These are phyloP conservation scores for Drosophila neonasuta DNA, from an alignment of 2,888 invertebrate species.

Conservation along the genomic window DNA sequence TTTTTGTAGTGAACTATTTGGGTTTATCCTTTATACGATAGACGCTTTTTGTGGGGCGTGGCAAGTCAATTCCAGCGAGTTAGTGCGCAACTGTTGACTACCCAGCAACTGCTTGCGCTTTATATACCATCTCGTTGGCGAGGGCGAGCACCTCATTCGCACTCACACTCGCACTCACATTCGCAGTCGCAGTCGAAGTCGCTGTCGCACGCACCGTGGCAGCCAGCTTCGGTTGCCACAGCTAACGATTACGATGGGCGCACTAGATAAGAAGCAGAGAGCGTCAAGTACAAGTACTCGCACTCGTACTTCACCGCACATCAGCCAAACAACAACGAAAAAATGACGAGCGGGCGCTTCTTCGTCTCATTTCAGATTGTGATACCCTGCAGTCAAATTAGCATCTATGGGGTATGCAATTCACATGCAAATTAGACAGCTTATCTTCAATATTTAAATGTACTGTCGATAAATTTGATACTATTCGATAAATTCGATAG, in stretches of 20 bases:
- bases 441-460: too few relatives aligned
- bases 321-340: constrained; percentile 11
- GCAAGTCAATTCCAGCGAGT: constrained; percentile 56
- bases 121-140: constrained; percentile 64
- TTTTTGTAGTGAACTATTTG: background rate
- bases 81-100: constrained; percentile 65
- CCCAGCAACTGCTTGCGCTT: constrained; percentile 45
- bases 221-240: constrained; percentile 46
- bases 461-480: too few relatives aligned
- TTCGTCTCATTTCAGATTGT: constrained; percentile 37
- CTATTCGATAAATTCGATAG: too few relatives aligned
- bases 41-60: constrained; percentile 35
- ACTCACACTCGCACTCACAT: constrained; percentile 36
- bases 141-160: constrained; percentile 56
- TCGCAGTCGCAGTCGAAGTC: background rate
- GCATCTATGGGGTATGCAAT: background rate
- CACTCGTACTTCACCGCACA: constrained; percentile 35
- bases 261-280: constrained; percentile 75
- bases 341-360: constrained; percentile 63
- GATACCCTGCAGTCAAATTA: constrained; percentile 8
- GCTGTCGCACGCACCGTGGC: constrained; percentile 14
- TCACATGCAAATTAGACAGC: background rate
- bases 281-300: constrained; percentile 60
- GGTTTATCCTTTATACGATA: constrained; percentile 26
- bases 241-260: constrained; percentile 74